phyloP scores from a whole-genome alignment of 2,888 invertebrate genomes.

The Leptopilina myrica region DNA sequence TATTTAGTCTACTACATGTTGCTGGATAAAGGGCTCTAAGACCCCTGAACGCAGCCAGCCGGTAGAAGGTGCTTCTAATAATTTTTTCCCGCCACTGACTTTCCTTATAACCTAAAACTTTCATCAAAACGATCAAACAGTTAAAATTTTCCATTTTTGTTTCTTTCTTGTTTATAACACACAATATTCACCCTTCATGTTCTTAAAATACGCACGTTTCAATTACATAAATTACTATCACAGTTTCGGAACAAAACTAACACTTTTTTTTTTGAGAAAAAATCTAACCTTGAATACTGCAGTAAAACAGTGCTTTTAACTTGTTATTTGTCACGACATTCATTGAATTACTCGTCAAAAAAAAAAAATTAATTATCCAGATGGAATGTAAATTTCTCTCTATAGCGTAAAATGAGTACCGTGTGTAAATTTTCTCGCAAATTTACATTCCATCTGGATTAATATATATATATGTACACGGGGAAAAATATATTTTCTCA shows the following conservation, averaged over 20 bases:
- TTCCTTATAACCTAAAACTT: neutral
- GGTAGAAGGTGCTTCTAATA: too few relatives aligned
- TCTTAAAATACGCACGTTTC: conserved; percentile 32
- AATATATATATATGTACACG: too few relatives aligned
- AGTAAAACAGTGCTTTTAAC: conserved; percentile 41
- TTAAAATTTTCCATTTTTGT: neutral
- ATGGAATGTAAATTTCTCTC: too few relatives aligned
- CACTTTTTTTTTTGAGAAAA: conserved; percentile 26
- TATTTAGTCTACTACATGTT: too few relatives aligned
- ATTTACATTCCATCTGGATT: too few relatives aligned
- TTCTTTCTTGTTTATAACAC: neutral
- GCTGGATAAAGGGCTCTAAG: too few relatives aligned
- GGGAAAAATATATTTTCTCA: too few relatives aligned
- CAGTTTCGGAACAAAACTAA: conserved; percentile 41
- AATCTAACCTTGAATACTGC: conserved; percentile 41
- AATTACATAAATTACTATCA: conserved; percentile 41
- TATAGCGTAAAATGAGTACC: too few relatives aligned
- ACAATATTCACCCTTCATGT: conserved; percentile 13
- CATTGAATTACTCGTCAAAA: conserved; percentile 39
- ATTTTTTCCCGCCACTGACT: too few relatives aligned
- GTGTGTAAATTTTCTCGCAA: too few relatives aligned
- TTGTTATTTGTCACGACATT: conserved; percentile 41
- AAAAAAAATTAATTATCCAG: conserved; percentile 18
- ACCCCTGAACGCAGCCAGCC: too few relatives aligned
- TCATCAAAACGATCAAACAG: neutral